Evolutionary conservation across 2,113 vertebrate genomes (phyloP), one percentile per base, ranked within the genome.

Genomic region (Rissa tridactyla): DNA sequence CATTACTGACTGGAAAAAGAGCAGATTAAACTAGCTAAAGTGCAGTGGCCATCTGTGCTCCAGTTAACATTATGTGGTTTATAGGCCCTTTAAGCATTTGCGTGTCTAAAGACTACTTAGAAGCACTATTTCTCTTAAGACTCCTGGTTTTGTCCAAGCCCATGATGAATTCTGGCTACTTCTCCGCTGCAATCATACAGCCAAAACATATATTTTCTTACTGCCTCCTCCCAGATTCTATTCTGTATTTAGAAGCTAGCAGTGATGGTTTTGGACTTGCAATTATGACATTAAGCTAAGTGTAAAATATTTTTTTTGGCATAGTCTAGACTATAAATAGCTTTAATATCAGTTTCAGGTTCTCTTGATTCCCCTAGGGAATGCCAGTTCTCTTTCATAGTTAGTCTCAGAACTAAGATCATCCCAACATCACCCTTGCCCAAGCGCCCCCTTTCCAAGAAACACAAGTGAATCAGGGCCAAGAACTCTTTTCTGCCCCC

Each of bases 141-240:
- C 71, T 92, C 75, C 52, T 82, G 92, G 34, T 92, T 96, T 97
- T 95, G 73, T 92, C 96, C 88, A 92, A 92, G 57, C 61, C 58
- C 70, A 15, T 83, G 92, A 94, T 86, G 75, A 96, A 80, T 90
- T 88, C 68, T 93, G 87, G 86, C 94, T 85, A 89, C 79, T 86
- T 36, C 58, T 83, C 73, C n/a, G 22, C 61, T 71, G 44, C 80
- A 86, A 91, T 78, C 86, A 96, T 86, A 91, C 52, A 91, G 97
- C 98, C 97, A 98, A 98, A 83, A 75, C 70, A 95, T 86, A 96
- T 95, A 96, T 96, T 98, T 98, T 94, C 76, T 95, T 89, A 82
- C 86, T 92, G 90, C 36, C 91, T 93, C 87, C 95, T 96, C 96
- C 94, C 93, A 97, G 95, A 97, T 96, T 95, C 32, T 96, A 32